Percentiles rank a stretch among this genome's conserved stretches.
These are phyloP conservation scores for Sminthurinus signatus DNA, from an alignment of 1,140 invertebrate species.

Conservation along the genomic window DNA sequence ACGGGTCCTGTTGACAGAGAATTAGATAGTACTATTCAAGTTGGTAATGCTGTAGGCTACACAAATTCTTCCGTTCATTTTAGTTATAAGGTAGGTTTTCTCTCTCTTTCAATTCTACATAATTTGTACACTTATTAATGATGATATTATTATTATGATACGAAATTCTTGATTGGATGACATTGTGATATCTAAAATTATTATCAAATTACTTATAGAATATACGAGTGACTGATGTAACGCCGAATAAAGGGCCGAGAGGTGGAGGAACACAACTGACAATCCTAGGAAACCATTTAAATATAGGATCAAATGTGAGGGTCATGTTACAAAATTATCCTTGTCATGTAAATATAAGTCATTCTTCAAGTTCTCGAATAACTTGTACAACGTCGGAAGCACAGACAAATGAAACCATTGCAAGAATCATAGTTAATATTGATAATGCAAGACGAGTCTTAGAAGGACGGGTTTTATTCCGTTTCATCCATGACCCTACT, in stretches of 20 bases:
- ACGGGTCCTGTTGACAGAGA: slow-evolving; percentile 66
- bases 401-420: slow-evolving; percentile 49
- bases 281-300: slow-evolving; percentile 82
- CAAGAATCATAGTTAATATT: slow-evolving; percentile 65
- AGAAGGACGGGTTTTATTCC: slow-evolving; percentile 59
- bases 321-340: slow-evolving; percentile 77
- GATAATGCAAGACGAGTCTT: slow-evolving; percentile 74
- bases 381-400: slow-evolving; percentile 77
- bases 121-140: no score
- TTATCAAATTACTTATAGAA: slow-evolving; percentile 48
- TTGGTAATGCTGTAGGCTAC: slow-evolving; percentile 80
- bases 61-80: slow-evolving; percentile 83
- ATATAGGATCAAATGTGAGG: slow-evolving; percentile 83
- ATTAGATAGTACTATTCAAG: slow-evolving; percentile 70
- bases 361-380: slow-evolving; percentile 79
- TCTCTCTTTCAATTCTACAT: background rate
- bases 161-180: no score
- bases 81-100: slow-evolving; percentile 63
- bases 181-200: background rate
- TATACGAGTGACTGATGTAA: slow-evolving; percentile 69
- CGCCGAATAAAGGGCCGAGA: slow-evolving; percentile 79
- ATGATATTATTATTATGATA: no score
- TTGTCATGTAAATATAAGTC: slow-evolving; percentile 76
- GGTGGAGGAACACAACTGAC: slow-evolving; percentile 90
- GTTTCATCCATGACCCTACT: slow-evolving; percentile 86